Evolutionary conservation across 2,888 invertebrate species (phyloP).

Genomic region (Rhodophaea formosa): DNA sequence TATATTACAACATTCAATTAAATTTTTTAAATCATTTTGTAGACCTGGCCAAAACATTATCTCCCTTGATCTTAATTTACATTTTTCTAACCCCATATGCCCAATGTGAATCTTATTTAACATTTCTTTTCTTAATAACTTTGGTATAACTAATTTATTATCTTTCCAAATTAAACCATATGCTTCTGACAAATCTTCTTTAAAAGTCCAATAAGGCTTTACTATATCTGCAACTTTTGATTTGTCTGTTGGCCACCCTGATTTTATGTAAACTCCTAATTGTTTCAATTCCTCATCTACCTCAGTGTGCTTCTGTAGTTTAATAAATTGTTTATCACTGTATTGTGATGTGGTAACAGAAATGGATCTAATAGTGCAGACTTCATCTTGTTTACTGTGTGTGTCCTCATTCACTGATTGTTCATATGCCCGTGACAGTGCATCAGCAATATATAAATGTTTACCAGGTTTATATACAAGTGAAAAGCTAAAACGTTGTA

Average conservation of each 20-base stretch:
- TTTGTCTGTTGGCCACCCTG: background rate
- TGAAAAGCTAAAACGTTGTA: constrained; percentile 29
- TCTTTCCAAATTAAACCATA: constrained; percentile 28
- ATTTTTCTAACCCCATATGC: constrained; percentile 30
- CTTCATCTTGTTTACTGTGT: too few species aligned
- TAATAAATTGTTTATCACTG: background rate
- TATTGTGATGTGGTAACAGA: background rate
- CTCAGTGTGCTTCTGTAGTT: background rate
- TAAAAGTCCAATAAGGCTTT: constrained; percentile 19
- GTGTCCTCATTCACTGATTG: background rate
- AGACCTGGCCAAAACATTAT: constrained; percentile 28
- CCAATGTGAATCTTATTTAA: constrained; percentile 20
- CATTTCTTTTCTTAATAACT: constrained; percentile 24
- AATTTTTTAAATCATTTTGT: background rate
- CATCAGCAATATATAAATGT: background rate
- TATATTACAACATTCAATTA: background rate
- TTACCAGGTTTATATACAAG: constrained; percentile 22
- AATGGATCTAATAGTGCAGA: too few species aligned
- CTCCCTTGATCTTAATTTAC: constrained; percentile 26
- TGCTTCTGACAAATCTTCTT: constrained; percentile 21
- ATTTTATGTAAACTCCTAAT: background rate
- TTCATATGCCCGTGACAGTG: background rate
- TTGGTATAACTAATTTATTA: constrained; percentile 26
- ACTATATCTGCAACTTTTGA: background rate
- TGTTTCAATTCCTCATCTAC: background rate